Conservation (phyloP, 2,888 invertebrate genomes). For the Ypsolopha scabrella region DNA sequence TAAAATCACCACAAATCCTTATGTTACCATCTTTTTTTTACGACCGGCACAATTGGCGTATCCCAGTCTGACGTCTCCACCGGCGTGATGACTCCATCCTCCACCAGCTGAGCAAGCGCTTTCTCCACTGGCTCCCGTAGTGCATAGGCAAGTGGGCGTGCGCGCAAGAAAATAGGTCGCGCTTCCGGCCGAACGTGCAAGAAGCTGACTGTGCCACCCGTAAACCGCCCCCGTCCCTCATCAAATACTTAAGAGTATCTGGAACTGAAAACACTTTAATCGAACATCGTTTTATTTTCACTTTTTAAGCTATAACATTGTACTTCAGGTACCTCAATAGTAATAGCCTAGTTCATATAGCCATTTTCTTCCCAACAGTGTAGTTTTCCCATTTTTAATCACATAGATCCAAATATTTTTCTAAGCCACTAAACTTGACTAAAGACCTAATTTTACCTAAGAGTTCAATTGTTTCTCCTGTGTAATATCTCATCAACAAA, state of each 20-base stretch:
- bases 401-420: too few relatives aligned
- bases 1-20: too few relatives aligned
- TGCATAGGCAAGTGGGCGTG: slow-evolving; percentile 6
- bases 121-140: too few relatives aligned
- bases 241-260: slow-evolving; percentile 17
- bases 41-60: slow-evolving; percentile 16
- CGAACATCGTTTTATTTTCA: too few relatives aligned
- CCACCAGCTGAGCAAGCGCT: slow-evolving; percentile 10
- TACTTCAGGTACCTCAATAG: slow-evolving; percentile 2
- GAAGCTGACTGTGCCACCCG: slow-evolving; percentile 13
- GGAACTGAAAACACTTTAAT: slow-evolving; percentile 7
- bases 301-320: background rate
- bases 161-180: slow-evolving; percentile 5
- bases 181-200: too few relatives aligned
- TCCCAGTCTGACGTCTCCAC: slow-evolving; percentile 18
- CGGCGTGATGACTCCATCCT: slow-evolving; percentile 14
- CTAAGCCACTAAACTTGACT: too few relatives aligned
- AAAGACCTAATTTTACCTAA: too few relatives aligned
- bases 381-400: too few relatives aligned
- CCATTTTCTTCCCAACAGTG: slow-evolving; percentile 14
- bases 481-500: too few relatives aligned
- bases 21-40: slow-evolving; percentile 18
- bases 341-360: slow-evolving; percentile 7
- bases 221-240: slow-evolving; percentile 18
- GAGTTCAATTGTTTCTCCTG: too few relatives aligned